phyloP scores from a whole-genome alignment of 2,888 invertebrate species.

The Holacanthella duospinosa region DNA sequence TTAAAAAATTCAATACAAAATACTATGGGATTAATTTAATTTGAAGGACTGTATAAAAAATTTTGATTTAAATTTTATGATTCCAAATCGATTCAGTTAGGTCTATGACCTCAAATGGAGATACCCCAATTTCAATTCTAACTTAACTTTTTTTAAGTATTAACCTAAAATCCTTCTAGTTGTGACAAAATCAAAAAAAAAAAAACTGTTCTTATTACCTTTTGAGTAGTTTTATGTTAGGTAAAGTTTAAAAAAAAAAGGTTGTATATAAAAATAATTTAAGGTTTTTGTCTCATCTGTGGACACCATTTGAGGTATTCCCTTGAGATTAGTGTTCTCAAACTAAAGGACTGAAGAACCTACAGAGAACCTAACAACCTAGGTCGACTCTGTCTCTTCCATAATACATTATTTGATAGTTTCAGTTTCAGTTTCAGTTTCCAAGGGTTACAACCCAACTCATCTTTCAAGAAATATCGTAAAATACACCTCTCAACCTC shows the following conservation, averaged over 20 bases:
- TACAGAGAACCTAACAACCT: neutral
- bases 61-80: no score
- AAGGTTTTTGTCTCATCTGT: neutral
- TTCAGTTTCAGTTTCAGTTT: no score
- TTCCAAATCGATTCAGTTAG: no score
- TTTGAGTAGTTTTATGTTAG: neutral
- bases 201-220: no score
- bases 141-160: no score
- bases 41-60: no score
- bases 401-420: neutral
- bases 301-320: slow-evolving; percentile 3
- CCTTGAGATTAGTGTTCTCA: neutral
- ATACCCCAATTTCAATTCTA: no score
- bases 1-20: no score
- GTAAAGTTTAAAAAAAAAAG: neutral
- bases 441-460: neutral
- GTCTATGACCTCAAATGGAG: no score
- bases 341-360: neutral
- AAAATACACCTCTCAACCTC: neutral
- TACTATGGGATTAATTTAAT: no score
- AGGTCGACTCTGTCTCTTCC: neutral
- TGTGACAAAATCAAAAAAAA: no score
- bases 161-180: no score
- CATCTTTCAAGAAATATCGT: neutral
- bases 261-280: neutral